phyloP scores from a whole-genome alignment of 2,888 invertebrate genomes.

The Eumerus sabulonum region DNA sequence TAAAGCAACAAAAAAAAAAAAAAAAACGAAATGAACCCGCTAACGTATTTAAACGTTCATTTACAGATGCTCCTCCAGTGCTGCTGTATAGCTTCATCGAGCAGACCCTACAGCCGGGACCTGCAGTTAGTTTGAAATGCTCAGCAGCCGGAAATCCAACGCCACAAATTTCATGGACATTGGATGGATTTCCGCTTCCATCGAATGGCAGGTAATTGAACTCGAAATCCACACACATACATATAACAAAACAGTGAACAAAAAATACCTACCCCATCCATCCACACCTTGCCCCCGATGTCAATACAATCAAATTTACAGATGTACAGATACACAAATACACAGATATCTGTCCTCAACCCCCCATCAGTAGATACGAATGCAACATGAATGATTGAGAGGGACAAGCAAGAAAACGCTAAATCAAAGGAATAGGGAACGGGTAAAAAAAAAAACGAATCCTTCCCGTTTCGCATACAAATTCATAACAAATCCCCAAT shows the following conservation, averaged over 20 bases:
- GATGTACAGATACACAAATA: constrained; percentile 14
- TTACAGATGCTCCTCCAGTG: constrained; percentile 87
- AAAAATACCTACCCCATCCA: background rate
- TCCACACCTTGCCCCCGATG: background rate
- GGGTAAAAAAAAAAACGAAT: constrained; percentile 13
- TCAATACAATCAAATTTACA: constrained; percentile 65
- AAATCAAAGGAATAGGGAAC: background rate
- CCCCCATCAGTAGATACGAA: constrained; percentile 9
- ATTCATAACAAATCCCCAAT: constrained; percentile 69
- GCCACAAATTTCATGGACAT: constrained; percentile 88
- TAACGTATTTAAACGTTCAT: constrained; percentile 64
- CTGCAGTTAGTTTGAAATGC: constrained; percentile 88
- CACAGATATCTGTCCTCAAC: constrained; percentile 3
- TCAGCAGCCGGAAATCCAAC: constrained; percentile 89
- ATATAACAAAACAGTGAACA: background rate
- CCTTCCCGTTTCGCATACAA: constrained; percentile 55
- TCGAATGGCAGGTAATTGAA: constrained; percentile 80
- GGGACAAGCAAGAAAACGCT: constrained; percentile 12
- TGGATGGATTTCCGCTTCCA: constrained; percentile 87
- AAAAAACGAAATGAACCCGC: constrained; percentile 16
- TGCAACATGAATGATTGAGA: constrained; percentile 37
- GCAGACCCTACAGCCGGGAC: constrained; percentile 88
- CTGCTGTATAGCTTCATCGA: constrained; percentile 88
- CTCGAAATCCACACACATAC: constrained; percentile 73
- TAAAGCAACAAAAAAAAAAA: constrained; percentile 12